Percentiles rank a stretch among this genome's conserved stretches.
phyloP scores from a whole-genome alignment of 30 jellyfish, hydroid and myxozoan genomes.

The Morbakka virulenta region DNA sequence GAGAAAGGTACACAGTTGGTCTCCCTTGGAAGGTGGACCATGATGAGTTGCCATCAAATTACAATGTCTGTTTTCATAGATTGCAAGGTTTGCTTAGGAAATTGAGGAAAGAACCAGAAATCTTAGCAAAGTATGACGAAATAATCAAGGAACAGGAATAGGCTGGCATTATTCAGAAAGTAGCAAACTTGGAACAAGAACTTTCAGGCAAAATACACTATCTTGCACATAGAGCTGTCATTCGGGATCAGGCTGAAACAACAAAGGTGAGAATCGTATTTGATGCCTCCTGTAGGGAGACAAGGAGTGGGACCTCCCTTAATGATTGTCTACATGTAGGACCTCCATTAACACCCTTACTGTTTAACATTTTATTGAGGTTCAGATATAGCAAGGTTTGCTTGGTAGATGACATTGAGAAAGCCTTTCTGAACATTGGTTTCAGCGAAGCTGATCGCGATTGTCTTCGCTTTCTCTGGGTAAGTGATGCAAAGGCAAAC shows the following conservation, averaged over 20 bases:
- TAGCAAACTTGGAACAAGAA: slow-evolving; percentile 1
- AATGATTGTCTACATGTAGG: slow-evolving; percentile 55
- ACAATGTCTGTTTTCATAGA: not conserved
- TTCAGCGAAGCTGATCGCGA: slow-evolving; percentile 20
- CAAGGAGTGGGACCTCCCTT: slow-evolving; percentile 19
- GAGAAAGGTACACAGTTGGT: slow-evolving; percentile 28
- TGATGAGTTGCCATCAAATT: not conserved
- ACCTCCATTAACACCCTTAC: slow-evolving; percentile 27
- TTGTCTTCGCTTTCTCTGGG: slow-evolving; percentile 29
- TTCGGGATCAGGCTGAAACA: slow-evolving; percentile 17
- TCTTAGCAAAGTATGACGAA: slow-evolving; percentile 28
- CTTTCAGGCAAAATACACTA: slow-evolving; percentile 23
- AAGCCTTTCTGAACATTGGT: slow-evolving; percentile 20
- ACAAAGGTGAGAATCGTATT: slow-evolving; percentile 38
- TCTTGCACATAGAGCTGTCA: slow-evolving; percentile 49
- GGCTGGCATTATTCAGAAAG: slow-evolving; percentile 4
- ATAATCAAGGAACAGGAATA: slow-evolving; percentile 40
- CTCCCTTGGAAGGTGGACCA: slow-evolving; percentile 34
- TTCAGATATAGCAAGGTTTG: slow-evolving; percentile 1
- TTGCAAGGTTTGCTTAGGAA: slow-evolving; percentile 9
- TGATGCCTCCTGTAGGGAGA: slow-evolving; percentile 16
- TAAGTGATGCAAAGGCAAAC: not conserved
- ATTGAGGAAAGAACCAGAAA: not conserved
- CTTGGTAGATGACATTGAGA: slow-evolving; percentile 34
- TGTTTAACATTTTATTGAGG: slow-evolving; percentile 27